These are phyloP conservation scores for Uromys caudimaculatus DNA, from an alignment of 2,797 vertebrate genomes.

Conservation along the genomic window DNA sequence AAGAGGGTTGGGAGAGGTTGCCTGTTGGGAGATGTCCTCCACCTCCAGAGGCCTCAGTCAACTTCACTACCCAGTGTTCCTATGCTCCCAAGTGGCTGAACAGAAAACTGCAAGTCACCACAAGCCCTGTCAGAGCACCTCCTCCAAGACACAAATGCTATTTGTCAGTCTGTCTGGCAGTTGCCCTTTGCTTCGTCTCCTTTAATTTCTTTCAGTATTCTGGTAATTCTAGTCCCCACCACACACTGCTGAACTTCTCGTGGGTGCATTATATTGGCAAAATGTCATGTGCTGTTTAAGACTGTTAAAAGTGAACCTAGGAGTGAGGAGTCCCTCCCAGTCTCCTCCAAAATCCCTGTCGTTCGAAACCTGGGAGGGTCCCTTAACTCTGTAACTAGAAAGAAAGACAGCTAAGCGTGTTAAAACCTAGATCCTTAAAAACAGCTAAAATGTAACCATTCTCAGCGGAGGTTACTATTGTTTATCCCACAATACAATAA, in stretches of 20 bases:
- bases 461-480: neutral
- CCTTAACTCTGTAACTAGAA: neutral
- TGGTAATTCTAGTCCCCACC: neutral
- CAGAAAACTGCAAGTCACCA: conserved; percentile 55
- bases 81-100: conserved; percentile 57
- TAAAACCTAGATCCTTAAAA: neutral
- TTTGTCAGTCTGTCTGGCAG: neutral
- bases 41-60: neutral
- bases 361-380: neutral
- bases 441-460: neutral
- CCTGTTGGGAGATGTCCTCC: neutral
- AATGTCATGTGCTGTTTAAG: neutral
- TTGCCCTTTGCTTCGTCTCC: neutral
- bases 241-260: neutral
- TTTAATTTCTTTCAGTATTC: neutral
- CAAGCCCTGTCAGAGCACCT: neutral
- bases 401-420: neutral
- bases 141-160: neutral
- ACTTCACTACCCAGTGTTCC: neutral
- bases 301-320: neutral
- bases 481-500: neutral
- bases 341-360: neutral
- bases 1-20: neutral
- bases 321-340: neutral
- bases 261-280: neutral